These are phyloP conservation scores for Crenichthys baileyi DNA, from an alignment of 2,797 vertebrate genomes.

Conservation along the genomic window DNA sequence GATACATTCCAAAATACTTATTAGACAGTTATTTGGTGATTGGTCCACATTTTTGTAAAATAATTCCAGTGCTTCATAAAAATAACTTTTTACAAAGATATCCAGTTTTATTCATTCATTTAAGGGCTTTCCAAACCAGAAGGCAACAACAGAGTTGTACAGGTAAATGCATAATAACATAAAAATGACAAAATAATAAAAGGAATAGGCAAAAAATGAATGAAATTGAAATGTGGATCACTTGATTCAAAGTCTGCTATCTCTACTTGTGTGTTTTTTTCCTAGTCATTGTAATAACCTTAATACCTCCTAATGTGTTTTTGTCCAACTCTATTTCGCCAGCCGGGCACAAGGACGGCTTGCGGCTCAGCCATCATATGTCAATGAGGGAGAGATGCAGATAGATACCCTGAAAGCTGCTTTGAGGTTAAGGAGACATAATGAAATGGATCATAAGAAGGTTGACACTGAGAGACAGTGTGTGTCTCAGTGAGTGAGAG, in stretches of 20 bases:
- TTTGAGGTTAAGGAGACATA: slow-evolving; percentile 49
- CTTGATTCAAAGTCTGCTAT: not conserved
- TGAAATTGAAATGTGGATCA: not conserved
- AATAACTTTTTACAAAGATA: not conserved
- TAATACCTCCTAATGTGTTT: slow-evolving; percentile 14
- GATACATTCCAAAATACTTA: not conserved
- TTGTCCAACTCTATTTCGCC: slow-evolving; percentile 14
- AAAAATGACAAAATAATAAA: too few relatives aligned
- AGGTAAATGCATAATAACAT: too few relatives aligned
- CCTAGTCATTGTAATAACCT: slow-evolving; percentile 17
- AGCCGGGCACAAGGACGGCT: slow-evolving; percentile 13
- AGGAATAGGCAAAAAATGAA: too few relatives aligned
- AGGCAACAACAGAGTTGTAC: too few relatives aligned
- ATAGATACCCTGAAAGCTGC: slow-evolving; percentile 8
- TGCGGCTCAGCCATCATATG: slow-evolving; percentile 26
- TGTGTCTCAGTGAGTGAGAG: slow-evolving; percentile 21
- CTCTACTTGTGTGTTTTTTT: slow-evolving; percentile 4
- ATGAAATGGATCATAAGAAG: slow-evolving; percentile 55
- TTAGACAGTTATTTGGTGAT: not conserved
- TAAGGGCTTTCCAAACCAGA: too few relatives aligned
- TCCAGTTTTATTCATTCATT: too few relatives aligned
- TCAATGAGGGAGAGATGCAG: slow-evolving; percentile 33
- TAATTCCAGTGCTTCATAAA: not conserved
- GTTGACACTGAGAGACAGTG: slow-evolving; percentile 35
- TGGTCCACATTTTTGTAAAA: not conserved